phyloP scores from a whole-genome alignment of 2,113 vertebrate genomes.

The Chlorodrepanis virens region DNA sequence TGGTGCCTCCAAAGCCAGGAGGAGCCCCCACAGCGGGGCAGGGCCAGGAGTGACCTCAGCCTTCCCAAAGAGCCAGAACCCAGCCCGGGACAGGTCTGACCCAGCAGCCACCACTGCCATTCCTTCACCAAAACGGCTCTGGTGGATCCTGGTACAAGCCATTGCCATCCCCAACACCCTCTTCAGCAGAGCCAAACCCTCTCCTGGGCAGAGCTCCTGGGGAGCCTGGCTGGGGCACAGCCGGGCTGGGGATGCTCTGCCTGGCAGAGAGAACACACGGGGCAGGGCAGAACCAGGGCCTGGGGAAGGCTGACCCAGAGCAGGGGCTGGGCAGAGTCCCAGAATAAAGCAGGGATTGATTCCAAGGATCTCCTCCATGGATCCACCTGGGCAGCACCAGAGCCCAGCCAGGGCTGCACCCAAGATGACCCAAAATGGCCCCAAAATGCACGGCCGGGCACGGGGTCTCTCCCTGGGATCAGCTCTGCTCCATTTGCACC shows the following conservation, averaged over 20 bases:
- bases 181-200: fast-evolving
- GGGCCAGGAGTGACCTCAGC: fast-evolving
- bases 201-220: too few relatives aligned
- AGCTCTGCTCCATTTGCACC: too few relatives aligned
- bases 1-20: neutral
- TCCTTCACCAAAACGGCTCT: neutral
- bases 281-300: fast-evolving
- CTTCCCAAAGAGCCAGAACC: neutral
- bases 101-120: fast-evolving
- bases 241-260: neutral
- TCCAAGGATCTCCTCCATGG: too few relatives aligned
- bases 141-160: fast-evolving
- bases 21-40: neutral
- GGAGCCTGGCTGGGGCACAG: fast-evolving
- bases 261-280: fast-evolving
- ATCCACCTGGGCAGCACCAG: neutral
- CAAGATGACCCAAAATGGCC: too few relatives aligned
- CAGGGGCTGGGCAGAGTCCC: neutral
- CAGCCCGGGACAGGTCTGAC: fast-evolving
- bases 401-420: too few relatives aligned
- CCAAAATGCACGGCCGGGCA: too few relatives aligned
- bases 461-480: too few relatives aligned
- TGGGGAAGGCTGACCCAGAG: neutral
- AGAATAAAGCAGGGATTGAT: too few relatives aligned
- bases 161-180: fast-evolving